Conservation (phyloP, 2,888 invertebrate species). For the Lamellibrachia satsuma region DNA sequence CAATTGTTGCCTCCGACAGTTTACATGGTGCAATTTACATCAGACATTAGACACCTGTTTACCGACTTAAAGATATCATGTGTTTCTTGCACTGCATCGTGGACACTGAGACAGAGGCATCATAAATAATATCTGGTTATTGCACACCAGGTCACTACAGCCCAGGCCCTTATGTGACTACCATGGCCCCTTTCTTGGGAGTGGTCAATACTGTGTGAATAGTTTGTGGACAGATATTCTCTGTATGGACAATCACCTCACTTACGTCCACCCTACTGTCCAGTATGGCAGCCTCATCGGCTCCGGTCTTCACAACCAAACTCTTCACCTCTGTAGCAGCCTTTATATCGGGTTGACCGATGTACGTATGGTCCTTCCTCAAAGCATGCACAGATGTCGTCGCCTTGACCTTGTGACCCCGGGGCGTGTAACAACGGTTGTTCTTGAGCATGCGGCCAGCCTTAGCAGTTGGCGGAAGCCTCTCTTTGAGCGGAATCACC, state of each 20-base stretch:
- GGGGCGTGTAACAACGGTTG: neutral
- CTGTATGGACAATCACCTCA: neutral
- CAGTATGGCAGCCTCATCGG: neutral
- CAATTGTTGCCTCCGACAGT: neutral
- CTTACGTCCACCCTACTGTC: neutral
- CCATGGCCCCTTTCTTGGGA: neutral
- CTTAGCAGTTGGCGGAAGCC: neutral
- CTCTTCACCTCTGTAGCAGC: neutral
- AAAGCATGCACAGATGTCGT: neutral
- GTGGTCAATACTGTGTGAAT: neutral
- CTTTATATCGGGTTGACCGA: neutral
- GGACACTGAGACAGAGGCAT: no score
- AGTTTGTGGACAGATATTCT: neutral
- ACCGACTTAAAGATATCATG: no score
- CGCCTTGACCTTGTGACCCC: neutral
- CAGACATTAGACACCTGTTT: no score
- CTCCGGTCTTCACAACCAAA: neutral
- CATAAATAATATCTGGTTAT: neutral
- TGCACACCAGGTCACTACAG: neutral
- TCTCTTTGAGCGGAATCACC: slow-evolving; percentile 30
- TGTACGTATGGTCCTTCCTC: neutral
- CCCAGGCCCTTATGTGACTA: neutral
- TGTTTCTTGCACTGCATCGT: no score
- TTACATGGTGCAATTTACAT: no score
- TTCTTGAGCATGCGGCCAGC: neutral